Evolutionary conservation across 2,113 vertebrate species (phyloP), one percentile per base, ranked within the genome.

Genomic region (Plectropomus leopardus): DNA sequence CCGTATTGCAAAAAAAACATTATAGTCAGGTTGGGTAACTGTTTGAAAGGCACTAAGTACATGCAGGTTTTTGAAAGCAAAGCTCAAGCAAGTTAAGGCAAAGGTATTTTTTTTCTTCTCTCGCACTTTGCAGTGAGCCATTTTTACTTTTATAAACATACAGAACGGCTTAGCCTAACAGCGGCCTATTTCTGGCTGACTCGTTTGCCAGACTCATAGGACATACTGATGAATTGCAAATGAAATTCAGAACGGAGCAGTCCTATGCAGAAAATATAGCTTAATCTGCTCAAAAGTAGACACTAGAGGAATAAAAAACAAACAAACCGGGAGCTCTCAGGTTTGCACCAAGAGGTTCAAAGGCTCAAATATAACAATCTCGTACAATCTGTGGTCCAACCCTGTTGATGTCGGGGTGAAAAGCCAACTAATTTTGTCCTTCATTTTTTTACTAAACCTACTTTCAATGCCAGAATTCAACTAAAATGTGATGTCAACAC

Each of bases 51-150:
- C 61, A 30, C 32, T 54, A 28, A 72, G 75, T 68, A 57, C 28
- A 77, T 42, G 65, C 57, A 54, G 23, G 36, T 45, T 77, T 58
- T 63, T 19, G 63, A 85, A 72, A 76, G 36, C 54, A 53, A 51
- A 28, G 42, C 17, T 28, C 16, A 47, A 64, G 1, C n/a, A 36
- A 3, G 5, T 63, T 23, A 42, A 45, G 44, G 19, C 11, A 61
- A 17, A 40, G 36, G 11, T 10, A 17, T 67, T 50, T 47, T 51
- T 57, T 59, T 47, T 48, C 26, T 50, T n/a, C 63, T 32, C 61
- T 26, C 40, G 23, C 54, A 34, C 63, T 63, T 42, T 48, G 28
- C 54, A 23, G 48, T 9, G 1, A 48, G 19, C 7, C 19, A 14
- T 3, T 63, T 57, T 30, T 24, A 64, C 64, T 51, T 10, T 58